Percentiles rank a stretch among this genome's conserved stretches.
These are phyloP conservation scores for Rhynchopsitta pachyrhyncha DNA, from an alignment of 2,113 vertebrate genomes.

Conservation along the genomic window DNA sequence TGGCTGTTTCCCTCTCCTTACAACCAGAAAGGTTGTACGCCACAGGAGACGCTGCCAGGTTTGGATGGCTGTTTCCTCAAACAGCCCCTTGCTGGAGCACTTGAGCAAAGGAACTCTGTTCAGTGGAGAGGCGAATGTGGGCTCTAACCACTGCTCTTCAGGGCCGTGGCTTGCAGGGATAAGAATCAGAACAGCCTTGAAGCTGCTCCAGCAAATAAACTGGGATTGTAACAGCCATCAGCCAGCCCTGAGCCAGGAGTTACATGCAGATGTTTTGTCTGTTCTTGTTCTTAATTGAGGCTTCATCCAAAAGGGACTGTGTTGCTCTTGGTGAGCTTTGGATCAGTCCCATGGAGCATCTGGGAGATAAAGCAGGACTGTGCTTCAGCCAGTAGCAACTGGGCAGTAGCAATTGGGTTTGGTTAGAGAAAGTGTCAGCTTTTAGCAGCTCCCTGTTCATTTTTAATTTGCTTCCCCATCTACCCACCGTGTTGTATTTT, in stretches of 20 bases:
- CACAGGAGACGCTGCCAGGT: rapidly evolving
- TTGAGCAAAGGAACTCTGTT: background rate
- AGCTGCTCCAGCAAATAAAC: background rate
- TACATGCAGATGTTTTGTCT: background rate
- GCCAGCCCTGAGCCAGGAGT: background rate
- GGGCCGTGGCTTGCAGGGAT: background rate
- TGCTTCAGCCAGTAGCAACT: background rate
- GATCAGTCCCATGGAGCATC: background rate
- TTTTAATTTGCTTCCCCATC: conserved; percentile 18
- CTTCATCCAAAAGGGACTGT: background rate
- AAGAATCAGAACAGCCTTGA: background rate
- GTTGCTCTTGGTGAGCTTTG: background rate
- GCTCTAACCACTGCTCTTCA: rapidly evolving
- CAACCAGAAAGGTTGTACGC: background rate
- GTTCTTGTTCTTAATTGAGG: background rate
- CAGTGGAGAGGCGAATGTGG: background rate
- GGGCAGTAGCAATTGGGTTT: background rate
- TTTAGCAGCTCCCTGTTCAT: background rate
- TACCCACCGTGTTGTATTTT: background rate
- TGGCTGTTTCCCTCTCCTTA: background rate
- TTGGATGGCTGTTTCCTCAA: background rate
- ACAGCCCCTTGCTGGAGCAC: background rate
- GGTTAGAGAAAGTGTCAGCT: background rate
- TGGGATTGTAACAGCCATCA: background rate
- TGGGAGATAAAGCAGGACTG: background rate